Evolutionary conservation across 2,113 vertebrate species (phyloP), one percentile per base, ranked within the genome.

Genomic region (Cryptotis parvus): DNA sequence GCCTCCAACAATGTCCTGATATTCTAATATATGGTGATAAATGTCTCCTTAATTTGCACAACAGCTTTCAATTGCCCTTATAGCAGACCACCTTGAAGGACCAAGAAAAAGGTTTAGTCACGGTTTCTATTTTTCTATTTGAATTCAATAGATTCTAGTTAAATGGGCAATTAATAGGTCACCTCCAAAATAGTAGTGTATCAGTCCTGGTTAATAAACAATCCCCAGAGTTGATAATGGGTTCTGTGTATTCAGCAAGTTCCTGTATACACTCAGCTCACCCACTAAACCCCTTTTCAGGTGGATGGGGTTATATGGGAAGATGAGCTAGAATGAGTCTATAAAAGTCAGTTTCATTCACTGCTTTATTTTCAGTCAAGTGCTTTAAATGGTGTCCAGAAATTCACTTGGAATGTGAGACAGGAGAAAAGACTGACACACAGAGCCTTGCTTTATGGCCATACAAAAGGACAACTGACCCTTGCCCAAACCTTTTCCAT

Each of bases 331-430:
- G 97, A 99, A 99, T 98, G 99, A 99, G 99, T 99, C 99, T 99
- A 99, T 99, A 99, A 99, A 99, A 99, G 99, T 99, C 99, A 99
- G 97, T 98, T 98, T 98, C 98, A 99, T 99, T 99, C 98, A 99
- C 98, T 98, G 98, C 98, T 98, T 99, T 99, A 98, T 99, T 99
- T 98, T 98, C 98, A 98, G 98, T 98, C 98, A 98, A 99, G 98
- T 97, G 98, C 98, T 98, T 98, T 98, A 98, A 98, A 98, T 97
- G 95, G 96, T 97, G 96, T 97, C 97, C 98, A 97, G 97, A 98
- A 98, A 98, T 98, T 97, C 98, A 97, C 97, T 96, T 96, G 98
- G 98, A 98, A 98, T 98, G 98, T 97, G 98, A 98, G 98, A 98
- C 98, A 98, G 98, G 97, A 98, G 98, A 98, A 98, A 99, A 98